phyloP scores from a whole-genome alignment of 2,888 invertebrate species.

The Leptothorax acervorum region DNA sequence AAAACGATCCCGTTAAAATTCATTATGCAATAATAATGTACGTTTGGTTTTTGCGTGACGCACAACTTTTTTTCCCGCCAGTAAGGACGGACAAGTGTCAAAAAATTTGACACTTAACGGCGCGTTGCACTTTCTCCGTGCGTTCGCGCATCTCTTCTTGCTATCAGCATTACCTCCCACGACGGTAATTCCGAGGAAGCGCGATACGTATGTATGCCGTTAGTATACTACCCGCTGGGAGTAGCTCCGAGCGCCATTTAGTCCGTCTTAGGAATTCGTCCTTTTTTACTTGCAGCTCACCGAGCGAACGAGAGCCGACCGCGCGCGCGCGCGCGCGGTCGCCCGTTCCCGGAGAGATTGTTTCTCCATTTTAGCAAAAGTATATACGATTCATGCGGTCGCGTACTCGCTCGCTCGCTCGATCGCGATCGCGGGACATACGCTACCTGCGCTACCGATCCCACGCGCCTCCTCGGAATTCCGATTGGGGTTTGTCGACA shows the following conservation, averaged over 20 bases:
- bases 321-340: background rate
- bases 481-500: slow-evolving; percentile 52
- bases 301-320: background rate
- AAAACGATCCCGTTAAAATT: background rate
- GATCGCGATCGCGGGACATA: slow-evolving; percentile 22
- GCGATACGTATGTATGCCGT: slow-evolving; percentile 25
- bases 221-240: slow-evolving; percentile 17
- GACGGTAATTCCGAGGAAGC: slow-evolving; percentile 24
- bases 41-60: background rate
- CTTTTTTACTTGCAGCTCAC: slow-evolving; percentile 1
- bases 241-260: slow-evolving; percentile 30
- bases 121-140: background rate
- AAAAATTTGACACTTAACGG: background rate
- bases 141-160: background rate
- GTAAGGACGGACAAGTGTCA: background rate
- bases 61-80: background rate
- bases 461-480: slow-evolving; percentile 58
- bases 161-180: slow-evolving; percentile 31
- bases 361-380: slow-evolving; percentile 44
- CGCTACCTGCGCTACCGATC: slow-evolving; percentile 54
- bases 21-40: background rate
- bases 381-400: slow-evolving; percentile 15
- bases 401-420: background rate
- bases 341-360: slow-evolving; percentile 15
- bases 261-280: slow-evolving; percentile 24